Base-by-base conservation (phyloP, 2,797 vertebrate genomes). In the Cyprinella venusta region DNA sequence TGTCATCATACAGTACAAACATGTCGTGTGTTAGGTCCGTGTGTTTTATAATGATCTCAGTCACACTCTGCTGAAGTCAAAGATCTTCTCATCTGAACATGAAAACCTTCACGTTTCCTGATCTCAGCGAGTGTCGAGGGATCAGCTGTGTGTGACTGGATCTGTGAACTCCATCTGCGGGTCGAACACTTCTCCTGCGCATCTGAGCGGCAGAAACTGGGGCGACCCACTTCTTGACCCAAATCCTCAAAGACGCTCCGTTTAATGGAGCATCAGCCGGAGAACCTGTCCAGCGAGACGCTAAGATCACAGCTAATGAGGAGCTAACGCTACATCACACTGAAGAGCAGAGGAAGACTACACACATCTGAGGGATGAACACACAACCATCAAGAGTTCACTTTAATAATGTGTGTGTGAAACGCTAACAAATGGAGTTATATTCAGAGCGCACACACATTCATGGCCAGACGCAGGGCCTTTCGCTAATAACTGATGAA, bases 141-240 rank as follows among this genome's bases (percentile, higher is more conserved):
- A 15, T 48, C 45, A 15, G 45, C 45, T 48, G 45, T 48, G 45
- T 15, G 45, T 15, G 45, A 48, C 45, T 48, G 45, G 45, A 48
- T 48, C 45, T 48, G 45, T 48, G 42, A 45, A 45, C 42, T 45
- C 12, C 67, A 4, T 68, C 38, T 40, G 65, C 52, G 38, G 48
- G 19, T 26, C 15, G 3, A 40, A 61, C 21, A 71, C 82, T 56
- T 50, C 10, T 6, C 42, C 56, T 61, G 33, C 5, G 40, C 72
- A 16, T 54, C 24, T 5, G 67, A 85, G 70, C n/a, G 26, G 80
- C 59, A 45, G 69, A 81, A 90, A 89, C 48, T 84, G 77, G 87
- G 83, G 85, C 88, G 80, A 78, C 86, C 85, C 84, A 87, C 77
- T 87, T 86, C 81, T 81, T 87, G 87, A 90, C 88, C 90, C 83